Evolutionary conservation across 2,888 invertebrate species (phyloP), one percentile per base, ranked within the genome.

Genomic region (Dorcus parallelipipedus): DNA sequence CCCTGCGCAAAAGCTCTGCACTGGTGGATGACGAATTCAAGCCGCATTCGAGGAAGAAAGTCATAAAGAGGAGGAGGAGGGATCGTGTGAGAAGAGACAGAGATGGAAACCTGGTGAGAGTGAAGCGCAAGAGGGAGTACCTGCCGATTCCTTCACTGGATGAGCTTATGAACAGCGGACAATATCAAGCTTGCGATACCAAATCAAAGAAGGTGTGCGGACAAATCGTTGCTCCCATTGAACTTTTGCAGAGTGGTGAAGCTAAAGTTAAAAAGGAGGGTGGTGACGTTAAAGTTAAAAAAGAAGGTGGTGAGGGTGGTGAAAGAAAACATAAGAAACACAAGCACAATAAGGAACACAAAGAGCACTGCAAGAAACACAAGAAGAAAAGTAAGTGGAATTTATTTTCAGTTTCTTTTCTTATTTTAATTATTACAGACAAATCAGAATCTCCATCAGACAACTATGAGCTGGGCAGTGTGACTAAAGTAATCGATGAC

Each of bases 161-260:
- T n/a, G 67, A 60, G 8, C 58, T 67, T 10, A 62, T 63, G 5
- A 49, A 62, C 43, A 58, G 57, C 41, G 64, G 64, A 2, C 17
- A 63, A 38, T 63, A 59, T 42, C 48, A 59, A 2, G 52, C 64
- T 9, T 57, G 57, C 17, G 56, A 58, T 43, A 71, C 67, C 54
- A 72, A 74, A 56, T 68, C 67, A 42, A 75, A 76, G 61, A 76
- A 76, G 60, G 66, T 60, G n/a, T 76, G 76, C 56, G 76, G 76
- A 0, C 72, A 73, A 60, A 76, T 76, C 41, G 74, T 76, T 1
- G 70, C 75, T 3, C 73, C 74, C 1, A 66, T 73, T 38, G 66
- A 67, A 33, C 58, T 67, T 14, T 42, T 66, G 9, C 48, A 64
- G 47, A 58, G 7, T 48, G 65, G 50, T 9, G 52, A 56, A n/a